phyloP scores from a whole-genome alignment of 2,888 invertebrate species.

The Hirtodrosophila duncani region DNA sequence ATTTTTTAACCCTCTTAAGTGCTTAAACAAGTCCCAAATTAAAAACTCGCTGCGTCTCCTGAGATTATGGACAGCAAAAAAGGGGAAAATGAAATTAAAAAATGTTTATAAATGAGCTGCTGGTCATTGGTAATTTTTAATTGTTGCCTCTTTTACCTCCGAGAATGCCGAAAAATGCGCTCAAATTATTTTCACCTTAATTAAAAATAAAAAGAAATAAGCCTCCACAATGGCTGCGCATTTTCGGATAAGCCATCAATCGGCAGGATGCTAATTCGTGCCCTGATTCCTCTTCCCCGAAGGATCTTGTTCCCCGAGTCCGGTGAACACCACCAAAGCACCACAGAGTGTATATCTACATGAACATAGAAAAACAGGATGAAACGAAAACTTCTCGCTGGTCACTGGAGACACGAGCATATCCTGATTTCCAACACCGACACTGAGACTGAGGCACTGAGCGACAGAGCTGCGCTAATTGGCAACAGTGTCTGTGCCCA shows the following conservation, averaged over 20 bases:
- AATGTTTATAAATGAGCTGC: slow-evolving; percentile 61
- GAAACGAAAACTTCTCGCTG: too few relatives aligned
- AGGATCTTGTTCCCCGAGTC: too few relatives aligned
- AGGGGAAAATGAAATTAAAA: slow-evolving; percentile 38
- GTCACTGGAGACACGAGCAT: too few relatives aligned
- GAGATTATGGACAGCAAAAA: slow-evolving; percentile 49
- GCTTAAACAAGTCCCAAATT: slow-evolving; percentile 73
- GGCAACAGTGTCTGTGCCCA: slow-evolving; percentile 43
- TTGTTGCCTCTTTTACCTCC: slow-evolving; percentile 43
- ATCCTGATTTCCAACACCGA: too few relatives aligned
- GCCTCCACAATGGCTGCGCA: slow-evolving; percentile 2
- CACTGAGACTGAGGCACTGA: too few relatives aligned
- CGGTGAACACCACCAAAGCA: too few relatives aligned
- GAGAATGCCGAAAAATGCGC: slow-evolving; percentile 10
- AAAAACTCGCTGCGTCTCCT: slow-evolving; percentile 61
- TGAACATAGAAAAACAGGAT: too few relatives aligned
- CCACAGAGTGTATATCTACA: too few relatives aligned
- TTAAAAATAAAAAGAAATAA: slow-evolving; percentile 20
- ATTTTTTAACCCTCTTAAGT: slow-evolving; percentile 72
- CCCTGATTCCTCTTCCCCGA: too few relatives aligned
- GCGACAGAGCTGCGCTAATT: slow-evolving; percentile 37
- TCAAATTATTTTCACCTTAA: slow-evolving; percentile 21
- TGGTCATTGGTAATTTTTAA: slow-evolving; percentile 66
- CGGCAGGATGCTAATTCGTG: too few relatives aligned
- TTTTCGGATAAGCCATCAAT: too few relatives aligned